Evolutionary conservation across 2,113 vertebrate genomes (phyloP).

Genomic region (Scomber colias): DNA sequence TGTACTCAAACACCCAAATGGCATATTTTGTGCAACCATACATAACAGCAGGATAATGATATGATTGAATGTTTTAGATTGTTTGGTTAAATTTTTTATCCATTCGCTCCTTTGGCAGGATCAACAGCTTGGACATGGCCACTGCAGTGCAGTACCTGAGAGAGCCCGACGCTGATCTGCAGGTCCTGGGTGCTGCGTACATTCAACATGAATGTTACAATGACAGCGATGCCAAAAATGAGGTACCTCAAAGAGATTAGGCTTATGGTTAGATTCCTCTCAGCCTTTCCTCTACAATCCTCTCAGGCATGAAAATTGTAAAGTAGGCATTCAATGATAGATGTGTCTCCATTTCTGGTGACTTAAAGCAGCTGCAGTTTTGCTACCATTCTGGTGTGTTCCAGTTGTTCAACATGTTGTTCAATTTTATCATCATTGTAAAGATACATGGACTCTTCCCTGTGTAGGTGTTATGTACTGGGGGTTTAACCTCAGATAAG

Average conservation of each 20-base stretch:
- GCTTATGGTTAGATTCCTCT: conserved; percentile 35
- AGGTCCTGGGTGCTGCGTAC: conserved; percentile 93
- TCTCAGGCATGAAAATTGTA: conserved; percentile 21
- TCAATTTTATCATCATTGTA: background rate
- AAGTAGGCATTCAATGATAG: background rate
- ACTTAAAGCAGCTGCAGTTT: conserved; percentile 1
- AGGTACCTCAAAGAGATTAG: conserved; percentile 82
- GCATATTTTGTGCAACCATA: conserved; percentile 27
- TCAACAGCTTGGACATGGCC: conserved; percentile 87
- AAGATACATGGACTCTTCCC: conserved; percentile 3
- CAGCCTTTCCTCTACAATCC: background rate
- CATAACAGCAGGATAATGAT: background rate
- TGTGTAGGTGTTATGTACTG: background rate
- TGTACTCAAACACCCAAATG: background rate
- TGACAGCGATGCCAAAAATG: conserved; percentile 88
- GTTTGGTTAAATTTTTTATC: conserved; percentile 10
- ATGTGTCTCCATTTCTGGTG: conserved; percentile 14
- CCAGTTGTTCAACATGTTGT: background rate
- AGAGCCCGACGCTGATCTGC: conserved; percentile 87
- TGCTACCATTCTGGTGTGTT: background rate
- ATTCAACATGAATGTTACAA: conserved; percentile 97
- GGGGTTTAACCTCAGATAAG: background rate
- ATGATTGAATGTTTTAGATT: conserved; percentile 16
- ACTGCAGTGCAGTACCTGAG: conserved; percentile 90
- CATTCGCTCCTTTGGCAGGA: conserved; percentile 78